A percentile compares a stretch with the other conserved stretches of the same genome.
These are phyloP conservation scores for Forpus xanthops DNA, from an alignment of 2,797 vertebrate species.

Conservation along the genomic window DNA sequence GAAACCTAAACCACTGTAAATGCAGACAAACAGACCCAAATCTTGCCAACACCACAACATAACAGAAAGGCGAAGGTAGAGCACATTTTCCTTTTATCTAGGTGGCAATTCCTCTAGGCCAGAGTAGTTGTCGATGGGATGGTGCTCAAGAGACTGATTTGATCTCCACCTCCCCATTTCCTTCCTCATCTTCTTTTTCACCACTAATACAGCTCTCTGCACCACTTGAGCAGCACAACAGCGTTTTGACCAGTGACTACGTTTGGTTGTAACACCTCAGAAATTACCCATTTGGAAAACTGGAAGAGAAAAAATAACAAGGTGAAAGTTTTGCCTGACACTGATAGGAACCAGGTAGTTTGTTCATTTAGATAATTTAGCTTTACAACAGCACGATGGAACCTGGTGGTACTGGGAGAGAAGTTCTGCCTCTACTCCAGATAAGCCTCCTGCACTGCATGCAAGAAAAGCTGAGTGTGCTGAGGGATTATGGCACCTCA, in stretches of 20 bases:
- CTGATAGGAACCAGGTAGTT: accelerated
- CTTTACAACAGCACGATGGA: not conserved
- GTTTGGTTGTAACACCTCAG: not conserved
- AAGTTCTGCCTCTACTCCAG: not conserved
- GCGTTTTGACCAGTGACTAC: not conserved
- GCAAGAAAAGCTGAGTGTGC: not conserved
- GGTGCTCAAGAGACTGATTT: not conserved
- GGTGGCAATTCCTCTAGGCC: not conserved
- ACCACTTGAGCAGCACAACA: accelerated
- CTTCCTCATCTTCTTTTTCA: not conserved
- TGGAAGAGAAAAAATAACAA: not conserved
- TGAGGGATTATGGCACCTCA: not conserved
- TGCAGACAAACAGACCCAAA: not conserved
- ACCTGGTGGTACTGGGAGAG: not conserved
- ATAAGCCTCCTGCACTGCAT: not conserved
- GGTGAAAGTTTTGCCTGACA: not conserved
- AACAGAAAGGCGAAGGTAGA: not conserved
- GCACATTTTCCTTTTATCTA: not conserved
- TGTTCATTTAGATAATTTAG: not conserved
- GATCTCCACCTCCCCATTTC: not conserved
- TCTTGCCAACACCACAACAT: not conserved
- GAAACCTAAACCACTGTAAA: not conserved
- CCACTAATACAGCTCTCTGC: not conserved
- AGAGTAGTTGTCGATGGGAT: not conserved
- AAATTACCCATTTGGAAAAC: not conserved